These are phyloP conservation scores for Ctenicera cuprea DNA, from an alignment of 2,888 invertebrate species.

Conservation along the genomic window DNA sequence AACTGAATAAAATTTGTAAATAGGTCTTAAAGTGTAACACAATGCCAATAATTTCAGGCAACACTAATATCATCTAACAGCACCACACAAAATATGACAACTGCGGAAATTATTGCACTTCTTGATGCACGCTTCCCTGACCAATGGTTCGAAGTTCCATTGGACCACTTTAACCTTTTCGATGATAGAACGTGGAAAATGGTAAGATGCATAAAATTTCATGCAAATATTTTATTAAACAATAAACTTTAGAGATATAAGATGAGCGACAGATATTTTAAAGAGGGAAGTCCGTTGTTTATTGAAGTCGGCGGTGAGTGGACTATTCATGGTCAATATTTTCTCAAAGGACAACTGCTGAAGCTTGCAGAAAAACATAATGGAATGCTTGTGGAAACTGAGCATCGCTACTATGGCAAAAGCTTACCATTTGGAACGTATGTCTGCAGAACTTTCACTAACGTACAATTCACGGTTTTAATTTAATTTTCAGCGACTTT, in stretches of 20 bases:
- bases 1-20: too few species aligned
- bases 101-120: too few species aligned
- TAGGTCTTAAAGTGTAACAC: too few species aligned
- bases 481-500: slow-evolving; percentile 47
- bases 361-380: slow-evolving; percentile 76
- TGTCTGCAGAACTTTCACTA: neutral
- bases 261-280: slow-evolving; percentile 72
- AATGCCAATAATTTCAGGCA: too few species aligned
- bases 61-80: too few species aligned
- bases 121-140: neutral
- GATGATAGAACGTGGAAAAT: slow-evolving; percentile 10
- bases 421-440: slow-evolving; percentile 82
- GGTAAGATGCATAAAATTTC: too few species aligned
- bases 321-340: slow-evolving; percentile 76
- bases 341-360: slow-evolving; percentile 78
- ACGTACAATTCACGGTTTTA: neutral
- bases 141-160: neutral
- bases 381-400: slow-evolving; percentile 83
- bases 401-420: slow-evolving; percentile 88
- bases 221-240: neutral
- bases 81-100: too few species aligned
- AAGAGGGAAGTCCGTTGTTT: slow-evolving; percentile 76
- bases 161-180: slow-evolving; percentile 13
- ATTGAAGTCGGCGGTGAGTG: slow-evolving; percentile 87
- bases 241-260: slow-evolving; percentile 73